Evolutionary conservation across 2,888 invertebrate species (phyloP).

Genomic region (Timema podura): DNA sequence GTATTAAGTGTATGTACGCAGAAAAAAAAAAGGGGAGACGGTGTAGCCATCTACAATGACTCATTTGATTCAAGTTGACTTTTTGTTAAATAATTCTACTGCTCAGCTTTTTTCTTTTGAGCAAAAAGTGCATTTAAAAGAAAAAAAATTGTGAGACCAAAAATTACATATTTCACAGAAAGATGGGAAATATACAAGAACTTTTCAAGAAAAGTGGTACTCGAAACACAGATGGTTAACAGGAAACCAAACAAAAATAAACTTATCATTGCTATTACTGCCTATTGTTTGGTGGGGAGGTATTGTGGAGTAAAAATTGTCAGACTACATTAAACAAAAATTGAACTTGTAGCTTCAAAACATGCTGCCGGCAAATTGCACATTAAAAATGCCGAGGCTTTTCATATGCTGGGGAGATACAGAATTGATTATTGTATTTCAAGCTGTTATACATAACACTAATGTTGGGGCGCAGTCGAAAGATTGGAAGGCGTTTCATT

Average conservation of each 20-base stretch:
- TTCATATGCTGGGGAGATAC: slow-evolving; percentile 3
- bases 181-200: no score
- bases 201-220: no score
- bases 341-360: not conserved
- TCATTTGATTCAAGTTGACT: no score
- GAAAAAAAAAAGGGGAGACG: no score
- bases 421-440: not conserved
- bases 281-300: not conserved
- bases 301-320: not conserved
- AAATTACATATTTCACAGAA: slow-evolving; percentile 7
- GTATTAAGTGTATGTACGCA: no score
- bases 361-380: not conserved
- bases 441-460: not conserved
- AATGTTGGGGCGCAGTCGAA: not conserved
- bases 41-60: no score
- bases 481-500: not conserved
- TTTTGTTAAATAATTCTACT: no score
- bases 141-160: no score
- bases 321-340: not conserved
- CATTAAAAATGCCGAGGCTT: not conserved
- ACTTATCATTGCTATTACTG: not conserved
- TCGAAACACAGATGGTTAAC: not conserved
- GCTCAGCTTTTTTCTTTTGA: no score
- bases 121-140: no score
- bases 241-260: not conserved